Base-by-base conservation (phyloP, 2,113 vertebrate genomes). In the Oceanodroma tethys region DNA sequence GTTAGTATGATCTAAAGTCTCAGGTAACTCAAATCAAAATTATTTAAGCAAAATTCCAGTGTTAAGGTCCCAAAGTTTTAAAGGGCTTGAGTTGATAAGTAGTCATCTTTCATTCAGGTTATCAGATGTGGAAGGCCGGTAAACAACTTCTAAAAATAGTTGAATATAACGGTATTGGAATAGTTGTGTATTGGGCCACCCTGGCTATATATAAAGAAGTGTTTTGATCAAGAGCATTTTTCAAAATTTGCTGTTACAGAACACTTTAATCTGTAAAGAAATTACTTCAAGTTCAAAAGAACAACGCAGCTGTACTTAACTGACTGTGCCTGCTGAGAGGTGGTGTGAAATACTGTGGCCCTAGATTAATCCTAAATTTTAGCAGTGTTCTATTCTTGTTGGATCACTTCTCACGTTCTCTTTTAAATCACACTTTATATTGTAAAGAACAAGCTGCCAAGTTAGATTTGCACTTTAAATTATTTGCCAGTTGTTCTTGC, bases 401-500 rank as follows among this genome's bases (percentile, higher is more conserved):
- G 82, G 58, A 40, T 85, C 27, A 8, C 22, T 95, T 91, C 74
- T 90, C 87, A 88, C 66, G 5, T 86, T 85, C 53, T 59, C 81
- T 70, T 79, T n/a, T 60, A 53, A 86, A 42, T 74, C 30, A 4
- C 20, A 1, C 78, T 91, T 81, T 42, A 26, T 60, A 32, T 72
- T 81, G 94, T 81, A 50, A 83, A 60, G 95, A 78, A 43, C 52
- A 63, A 75, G 36, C 83, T 95, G 88, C 85, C 11, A 32, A 27
- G 47, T 79, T 63, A 16, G 55, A 13, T 78, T 95, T 81, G 55
- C 52, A 23, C 75, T 93, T 78, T 1, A 30, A 73, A 63, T 92
- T 92, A 63, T 78, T 88, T 78, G 73, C 83, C 88, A 91, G 95
- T 76, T 92, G 72, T 92, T 94, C 86, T 53, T 75, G 36, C 25